Conservation (phyloP, 2,113 vertebrate genomes). For the Holacanthus passer region DNA sequence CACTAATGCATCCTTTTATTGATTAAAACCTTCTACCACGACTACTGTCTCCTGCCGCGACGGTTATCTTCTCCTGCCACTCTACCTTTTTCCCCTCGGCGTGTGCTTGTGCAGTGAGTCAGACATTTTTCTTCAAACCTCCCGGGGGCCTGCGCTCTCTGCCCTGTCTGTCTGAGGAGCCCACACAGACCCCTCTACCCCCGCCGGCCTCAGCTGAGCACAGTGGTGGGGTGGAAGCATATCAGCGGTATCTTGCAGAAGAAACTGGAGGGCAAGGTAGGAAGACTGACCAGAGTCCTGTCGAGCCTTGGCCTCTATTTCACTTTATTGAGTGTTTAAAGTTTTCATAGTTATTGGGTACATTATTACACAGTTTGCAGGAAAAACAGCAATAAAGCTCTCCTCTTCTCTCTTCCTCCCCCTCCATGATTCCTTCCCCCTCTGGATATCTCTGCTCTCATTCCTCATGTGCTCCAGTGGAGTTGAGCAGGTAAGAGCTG, state of each 20-base stretch:
- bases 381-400: constrained; percentile 5
- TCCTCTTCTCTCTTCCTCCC: neutral
- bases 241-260: constrained; percentile 12
- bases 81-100: constrained; percentile 2
- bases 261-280: neutral
- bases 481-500: neutral
- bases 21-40: constrained; percentile 20
- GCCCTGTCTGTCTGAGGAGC: constrained; percentile 47
- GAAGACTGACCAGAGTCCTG: neutral
- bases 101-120: constrained; percentile 38
- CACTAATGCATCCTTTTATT: constrained; percentile 27
- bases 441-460: constrained; percentile 11
- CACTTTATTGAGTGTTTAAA: constrained; percentile 29
- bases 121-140: constrained; percentile 48
- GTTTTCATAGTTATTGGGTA: constrained; percentile 1
- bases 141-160: constrained; percentile 46
- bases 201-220: neutral
- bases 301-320: constrained; percentile 21
- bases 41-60: constrained; percentile 4
- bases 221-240: neutral
- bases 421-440: neutral
- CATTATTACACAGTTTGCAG: constrained; percentile 3
- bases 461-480: neutral
- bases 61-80: constrained; percentile 26
- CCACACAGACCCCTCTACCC: constrained; percentile 8